phyloP scores from a whole-genome alignment of 2,797 vertebrate species.

The Hoplostethus mediterraneus region DNA sequence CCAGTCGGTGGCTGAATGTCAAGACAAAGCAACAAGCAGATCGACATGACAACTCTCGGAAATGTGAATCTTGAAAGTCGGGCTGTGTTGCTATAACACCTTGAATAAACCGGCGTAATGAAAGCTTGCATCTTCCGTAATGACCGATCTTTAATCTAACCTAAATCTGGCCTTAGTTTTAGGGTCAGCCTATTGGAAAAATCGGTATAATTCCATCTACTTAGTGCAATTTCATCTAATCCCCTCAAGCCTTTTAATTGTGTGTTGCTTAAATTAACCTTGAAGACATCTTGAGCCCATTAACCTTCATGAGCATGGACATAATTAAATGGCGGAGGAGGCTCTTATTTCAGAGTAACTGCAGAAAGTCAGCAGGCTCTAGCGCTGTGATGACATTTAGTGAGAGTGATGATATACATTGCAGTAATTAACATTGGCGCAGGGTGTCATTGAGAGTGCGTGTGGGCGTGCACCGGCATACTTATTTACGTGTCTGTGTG shows the following conservation, averaged over 20 bases:
- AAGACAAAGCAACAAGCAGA: conserved; percentile 32
- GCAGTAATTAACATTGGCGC: conserved; percentile 52
- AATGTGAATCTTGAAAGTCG: not conserved
- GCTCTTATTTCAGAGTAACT: conserved; percentile 62
- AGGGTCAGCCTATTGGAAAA: conserved; percentile 49
- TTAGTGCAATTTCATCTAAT: conserved; percentile 66
- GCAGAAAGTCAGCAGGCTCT: conserved; percentile 18
- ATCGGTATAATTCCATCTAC: conserved; percentile 59
- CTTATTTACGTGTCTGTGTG: conserved; percentile 14
- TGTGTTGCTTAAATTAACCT: conserved; percentile 64
- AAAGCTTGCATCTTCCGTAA: conserved; percentile 34
- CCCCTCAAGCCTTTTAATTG: conserved; percentile 66
- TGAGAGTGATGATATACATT: conserved; percentile 34
- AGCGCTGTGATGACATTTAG: conserved; percentile 25
- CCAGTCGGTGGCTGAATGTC: conserved; percentile 90
- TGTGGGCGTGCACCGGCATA: not conserved
- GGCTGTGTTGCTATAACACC: not conserved
- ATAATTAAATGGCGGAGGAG: conserved; percentile 76
- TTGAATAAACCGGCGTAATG: conserved; percentile 44
- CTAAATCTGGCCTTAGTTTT: conserved; percentile 53
- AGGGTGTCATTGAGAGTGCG: conserved; percentile 43
- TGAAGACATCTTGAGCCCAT: conserved; percentile 84
- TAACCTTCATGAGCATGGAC: conserved; percentile 74
- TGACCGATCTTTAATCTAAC: conserved; percentile 39
- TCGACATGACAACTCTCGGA: not conserved